Base-by-base conservation (phyloP, 2,888 invertebrate genomes). In the Sepioteuthis lessoniana region DNA sequence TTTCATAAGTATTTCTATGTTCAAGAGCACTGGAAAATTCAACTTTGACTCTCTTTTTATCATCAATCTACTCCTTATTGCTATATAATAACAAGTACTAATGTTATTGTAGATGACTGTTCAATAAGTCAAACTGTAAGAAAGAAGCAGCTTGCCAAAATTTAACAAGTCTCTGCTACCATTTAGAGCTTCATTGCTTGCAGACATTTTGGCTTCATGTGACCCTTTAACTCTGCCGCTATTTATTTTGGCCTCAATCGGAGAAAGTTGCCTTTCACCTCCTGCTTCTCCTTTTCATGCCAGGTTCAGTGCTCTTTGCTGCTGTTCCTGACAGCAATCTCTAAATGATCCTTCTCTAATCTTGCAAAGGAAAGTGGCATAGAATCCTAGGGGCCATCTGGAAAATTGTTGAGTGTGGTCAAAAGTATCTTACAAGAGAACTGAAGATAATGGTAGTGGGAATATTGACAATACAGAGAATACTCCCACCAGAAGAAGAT, bases 161-260 rank as follows among this genome's bases (percentile, higher is more conserved):
- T 76, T 76, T 76, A 76, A 76, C 76, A 16, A 76, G n/a, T 76
- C n/a, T n/a, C 76, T 76, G 76, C 16, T n/a, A 35, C n/a, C n/a
- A n/a, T 76, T 76, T 76, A 76, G 76, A n/a, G 76, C n/a, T 76
- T 35, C 76, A 76, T 76, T 76, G 76, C 76, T 76, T 76, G 76
- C 76, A 76, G 76, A 76, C 76, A 35, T 76, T 76, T n/a, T 76
- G 76, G n/a, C 76, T 76, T n/a, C 76, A 35, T 76, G 76, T 76
- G 76, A 76, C 76, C 76, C n/a, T 76, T 76, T n/a, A 76, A 35
- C n/a, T n/a, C 76, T 76, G n/a, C 76, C 19, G n/a, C n/a, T 76
- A 76, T 76, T 76, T 76, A 76, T n/a, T n/a, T 76, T 76, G 76
- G 76, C 76, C 76, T 76, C 76, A 76, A 76, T 76, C n/a, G n/a